Evolutionary conservation across 2,797 vertebrate genomes (phyloP).

Genomic region (Vireo griseus): DNA sequence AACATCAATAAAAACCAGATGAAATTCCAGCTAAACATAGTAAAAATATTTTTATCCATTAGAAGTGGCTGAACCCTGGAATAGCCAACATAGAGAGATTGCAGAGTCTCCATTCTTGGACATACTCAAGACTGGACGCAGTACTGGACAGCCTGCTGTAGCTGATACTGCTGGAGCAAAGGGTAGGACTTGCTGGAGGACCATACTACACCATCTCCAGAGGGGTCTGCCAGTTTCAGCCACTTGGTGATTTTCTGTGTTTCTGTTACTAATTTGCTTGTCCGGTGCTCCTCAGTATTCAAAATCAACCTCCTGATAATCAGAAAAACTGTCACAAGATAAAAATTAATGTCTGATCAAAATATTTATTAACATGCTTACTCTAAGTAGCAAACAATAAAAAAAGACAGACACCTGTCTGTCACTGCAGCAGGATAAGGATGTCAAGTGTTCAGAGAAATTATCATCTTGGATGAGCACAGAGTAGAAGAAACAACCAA

Average conservation of each 20-base stretch:
- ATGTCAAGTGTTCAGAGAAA: not conserved
- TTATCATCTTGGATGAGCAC: fast-evolving
- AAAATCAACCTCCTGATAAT: not conserved
- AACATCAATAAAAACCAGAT: not conserved
- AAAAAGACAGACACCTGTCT: not conserved
- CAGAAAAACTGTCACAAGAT: not conserved
- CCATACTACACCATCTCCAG: not conserved
- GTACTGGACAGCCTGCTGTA: not conserved
- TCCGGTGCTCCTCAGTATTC: not conserved
- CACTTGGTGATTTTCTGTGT: not conserved
- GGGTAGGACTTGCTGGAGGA: not conserved
- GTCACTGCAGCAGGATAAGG: not conserved
- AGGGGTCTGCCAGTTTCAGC: not conserved
- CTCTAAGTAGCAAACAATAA: not conserved
- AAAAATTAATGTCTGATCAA: not conserved
- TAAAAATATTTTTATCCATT: not conserved
- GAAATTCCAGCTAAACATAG: not conserved
- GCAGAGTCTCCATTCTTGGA: not conserved
- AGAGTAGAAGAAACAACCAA: not conserved
- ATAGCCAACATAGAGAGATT: not conserved
- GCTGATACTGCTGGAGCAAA: not conserved
- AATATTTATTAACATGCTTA: not conserved
- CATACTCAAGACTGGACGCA: not conserved
- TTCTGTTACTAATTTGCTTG: not conserved
- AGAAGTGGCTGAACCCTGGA: not conserved